Conservation (phyloP, 2,888 invertebrate genomes). For the Ophion slaviceki region DNA sequence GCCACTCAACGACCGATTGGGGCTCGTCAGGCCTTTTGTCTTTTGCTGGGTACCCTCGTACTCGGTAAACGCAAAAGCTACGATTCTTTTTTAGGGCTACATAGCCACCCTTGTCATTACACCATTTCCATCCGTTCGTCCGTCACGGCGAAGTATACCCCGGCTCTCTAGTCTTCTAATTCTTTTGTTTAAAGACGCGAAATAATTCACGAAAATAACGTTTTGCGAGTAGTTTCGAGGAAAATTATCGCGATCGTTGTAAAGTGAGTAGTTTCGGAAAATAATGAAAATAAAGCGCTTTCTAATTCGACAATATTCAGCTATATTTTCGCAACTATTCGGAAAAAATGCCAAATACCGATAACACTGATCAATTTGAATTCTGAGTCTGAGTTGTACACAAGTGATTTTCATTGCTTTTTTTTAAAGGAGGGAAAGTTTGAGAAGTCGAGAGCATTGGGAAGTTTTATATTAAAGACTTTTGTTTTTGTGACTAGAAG, state of each 20-base stretch:
- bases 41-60: neutral
- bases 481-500: too few species aligned
- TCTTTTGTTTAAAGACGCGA: neutral
- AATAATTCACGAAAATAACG: neutral
- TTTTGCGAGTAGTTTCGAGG: neutral
- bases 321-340: too few species aligned
- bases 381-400: neutral
- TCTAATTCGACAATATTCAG: neutral
- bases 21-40: neutral
- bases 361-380: neutral
- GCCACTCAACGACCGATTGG: neutral
- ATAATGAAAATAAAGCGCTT: neutral
- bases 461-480: too few species aligned
- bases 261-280: neutral
- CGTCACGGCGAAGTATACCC: neutral
- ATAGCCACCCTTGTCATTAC: neutral
- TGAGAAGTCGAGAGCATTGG: too few species aligned
- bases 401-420: neutral
- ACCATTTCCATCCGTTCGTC: neutral
- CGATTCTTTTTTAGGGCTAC: neutral
- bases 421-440: neutral
- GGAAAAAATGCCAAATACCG: neutral
- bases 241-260: neutral
- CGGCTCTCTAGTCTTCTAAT: neutral
- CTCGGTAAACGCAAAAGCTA: neutral